Conservation (phyloP, 2,888 invertebrate genomes). For the Ctenicera cuprea region DNA sequence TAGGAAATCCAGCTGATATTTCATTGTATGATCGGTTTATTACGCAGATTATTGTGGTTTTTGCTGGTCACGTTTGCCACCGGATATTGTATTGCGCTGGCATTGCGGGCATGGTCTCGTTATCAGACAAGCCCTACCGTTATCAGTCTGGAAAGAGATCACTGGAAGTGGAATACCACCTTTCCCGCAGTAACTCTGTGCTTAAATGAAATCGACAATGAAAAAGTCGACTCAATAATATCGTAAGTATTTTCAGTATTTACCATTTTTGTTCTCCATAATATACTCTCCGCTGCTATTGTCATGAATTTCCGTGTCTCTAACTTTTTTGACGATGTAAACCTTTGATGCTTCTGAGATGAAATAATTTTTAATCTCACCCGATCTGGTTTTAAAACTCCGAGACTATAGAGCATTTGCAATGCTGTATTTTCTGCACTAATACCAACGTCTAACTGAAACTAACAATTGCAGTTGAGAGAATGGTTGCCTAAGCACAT, state of each 20-base stretch:
- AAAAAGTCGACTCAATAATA: conserved; percentile 15
- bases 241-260: conserved; percentile 27
- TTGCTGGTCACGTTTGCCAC: conserved; percentile 56
- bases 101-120: conserved; percentile 61
- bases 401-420: too few relatives aligned
- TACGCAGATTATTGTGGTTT: conserved; percentile 63
- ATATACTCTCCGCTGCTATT: too few relatives aligned
- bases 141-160: conserved; percentile 62
- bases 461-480: too few relatives aligned
- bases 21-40: conserved; percentile 20
- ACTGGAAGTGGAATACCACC: conserved; percentile 60
- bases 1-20: conserved; percentile 29
- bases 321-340: too few relatives aligned
- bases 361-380: too few relatives aligned
- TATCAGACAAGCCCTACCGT: conserved; percentile 65
- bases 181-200: conserved; percentile 68
- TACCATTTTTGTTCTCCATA: not conserved
- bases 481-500: too few relatives aligned
- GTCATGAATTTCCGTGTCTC: too few relatives aligned
- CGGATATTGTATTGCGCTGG: conserved; percentile 57
- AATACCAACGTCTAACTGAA: too few relatives aligned
- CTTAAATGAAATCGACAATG: conserved; percentile 46
- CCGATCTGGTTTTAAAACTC: too few relatives aligned
- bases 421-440: too few relatives aligned
- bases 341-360: too few relatives aligned